A percentile compares a stretch with the other conserved stretches of the same genome.
Conservation (phyloP, 2,113 vertebrate genomes). For the Sinosuthora webbiana region DNA sequence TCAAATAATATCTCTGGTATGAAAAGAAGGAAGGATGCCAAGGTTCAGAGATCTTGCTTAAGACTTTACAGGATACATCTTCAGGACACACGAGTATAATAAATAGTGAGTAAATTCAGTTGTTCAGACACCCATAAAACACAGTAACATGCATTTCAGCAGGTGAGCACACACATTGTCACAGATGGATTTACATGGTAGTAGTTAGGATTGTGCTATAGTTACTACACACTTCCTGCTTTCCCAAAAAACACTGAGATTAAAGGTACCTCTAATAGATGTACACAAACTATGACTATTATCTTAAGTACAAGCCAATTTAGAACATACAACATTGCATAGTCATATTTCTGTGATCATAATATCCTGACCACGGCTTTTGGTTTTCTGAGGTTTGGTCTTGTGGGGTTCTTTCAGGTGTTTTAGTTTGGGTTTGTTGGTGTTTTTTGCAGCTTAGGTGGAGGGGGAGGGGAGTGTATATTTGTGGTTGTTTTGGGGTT, state of each 20-base stretch:
- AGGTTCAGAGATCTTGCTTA: background rate
- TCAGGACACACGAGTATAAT: background rate
- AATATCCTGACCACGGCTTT: background rate
- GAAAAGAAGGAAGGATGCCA: background rate
- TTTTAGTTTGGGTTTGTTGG: background rate
- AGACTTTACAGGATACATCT: background rate
- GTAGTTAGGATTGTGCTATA: background rate
- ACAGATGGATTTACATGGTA: background rate
- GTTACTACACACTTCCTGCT: background rate
- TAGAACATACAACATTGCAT: fast-evolving
- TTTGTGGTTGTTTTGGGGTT: background rate
- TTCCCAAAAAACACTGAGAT: background rate
- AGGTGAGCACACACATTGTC: background rate
- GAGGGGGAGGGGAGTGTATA: background rate
- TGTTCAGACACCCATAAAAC: background rate
- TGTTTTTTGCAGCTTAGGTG: background rate
- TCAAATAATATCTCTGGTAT: background rate
- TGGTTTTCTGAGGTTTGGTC: background rate
- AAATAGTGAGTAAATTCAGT: background rate
- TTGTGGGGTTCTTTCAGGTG: background rate
- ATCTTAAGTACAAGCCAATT: background rate
- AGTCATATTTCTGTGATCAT: background rate
- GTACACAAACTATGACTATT: background rate
- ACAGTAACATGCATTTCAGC: background rate
- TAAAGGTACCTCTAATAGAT: background rate